These are phyloP conservation scores for Microtus oregoni DNA, from an alignment of 2,113 vertebrate genomes.

Conservation along the genomic window DNA sequence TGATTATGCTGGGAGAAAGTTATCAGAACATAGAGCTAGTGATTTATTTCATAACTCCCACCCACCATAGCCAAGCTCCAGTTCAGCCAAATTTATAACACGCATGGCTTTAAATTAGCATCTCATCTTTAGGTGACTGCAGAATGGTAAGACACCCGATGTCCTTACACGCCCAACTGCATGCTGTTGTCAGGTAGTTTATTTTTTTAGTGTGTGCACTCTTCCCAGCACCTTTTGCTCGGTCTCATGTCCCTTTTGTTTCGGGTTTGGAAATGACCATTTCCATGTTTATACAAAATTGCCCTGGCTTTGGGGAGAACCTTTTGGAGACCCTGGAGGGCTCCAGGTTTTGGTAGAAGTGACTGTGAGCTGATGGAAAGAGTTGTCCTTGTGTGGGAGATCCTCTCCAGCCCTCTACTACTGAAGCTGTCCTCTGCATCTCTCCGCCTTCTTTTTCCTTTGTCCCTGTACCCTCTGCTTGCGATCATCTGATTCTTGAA, in stretches of 20 bases:
- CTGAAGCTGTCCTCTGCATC: neutral
- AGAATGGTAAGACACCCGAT: neutral
- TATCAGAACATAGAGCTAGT: neutral
- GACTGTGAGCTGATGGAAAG: neutral
- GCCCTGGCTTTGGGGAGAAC: neutral
- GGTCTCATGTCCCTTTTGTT: neutral
- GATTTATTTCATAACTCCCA: neutral
- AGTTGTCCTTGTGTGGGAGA: neutral
- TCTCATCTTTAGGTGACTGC: neutral
- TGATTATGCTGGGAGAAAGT: neutral
- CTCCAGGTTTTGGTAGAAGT: neutral
- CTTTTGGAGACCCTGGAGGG: neutral
- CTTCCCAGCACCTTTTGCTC: neutral
- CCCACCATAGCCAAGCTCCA: neutral
- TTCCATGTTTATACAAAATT: neutral
- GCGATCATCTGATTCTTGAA: neutral
- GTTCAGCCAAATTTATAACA: neutral
- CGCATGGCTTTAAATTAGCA: slow-evolving; percentile 6
- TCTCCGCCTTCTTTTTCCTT: neutral
- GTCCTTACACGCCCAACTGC: neutral
- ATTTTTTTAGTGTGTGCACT: neutral
- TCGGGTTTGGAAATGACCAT: slow-evolving; percentile 3
- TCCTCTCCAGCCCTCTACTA: neutral
- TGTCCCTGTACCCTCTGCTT: neutral
- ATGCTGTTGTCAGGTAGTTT: neutral